phyloP scores from a whole-genome alignment of 2,797 vertebrate species.

The Sebastes matsubarae region DNA sequence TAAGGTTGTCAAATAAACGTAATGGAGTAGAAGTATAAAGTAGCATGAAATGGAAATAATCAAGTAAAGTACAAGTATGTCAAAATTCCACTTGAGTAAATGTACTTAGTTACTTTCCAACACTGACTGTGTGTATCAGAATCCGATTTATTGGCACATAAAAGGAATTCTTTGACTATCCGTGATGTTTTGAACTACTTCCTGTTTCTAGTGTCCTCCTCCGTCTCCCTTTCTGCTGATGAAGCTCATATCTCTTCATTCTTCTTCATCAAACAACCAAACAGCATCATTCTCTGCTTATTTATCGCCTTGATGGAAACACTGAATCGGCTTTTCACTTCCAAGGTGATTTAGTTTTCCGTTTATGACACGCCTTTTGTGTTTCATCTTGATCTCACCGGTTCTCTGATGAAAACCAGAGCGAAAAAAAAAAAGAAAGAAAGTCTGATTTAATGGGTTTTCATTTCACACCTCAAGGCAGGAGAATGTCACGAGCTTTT shows the following conservation, averaged over 20 bases:
- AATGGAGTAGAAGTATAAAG: neutral
- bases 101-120: neutral
- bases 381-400: neutral
- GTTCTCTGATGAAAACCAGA: neutral
- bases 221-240: neutral
- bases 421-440: too few relatives aligned
- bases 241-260: neutral
- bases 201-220: neutral
- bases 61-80: neutral
- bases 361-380: neutral
- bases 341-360: neutral
- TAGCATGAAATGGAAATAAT: neutral
- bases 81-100: neutral
- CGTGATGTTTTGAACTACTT: neutral
- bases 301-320: neutral
- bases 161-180: neutral
- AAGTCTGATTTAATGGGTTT: neutral
- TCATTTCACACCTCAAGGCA: constrained; percentile 3
- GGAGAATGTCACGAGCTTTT: neutral
- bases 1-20: neutral
- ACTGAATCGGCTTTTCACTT: neutral
- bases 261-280: neutral
- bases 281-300: neutral
- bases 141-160: neutral
- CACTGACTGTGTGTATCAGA: neutral